Conservation (phyloP, 2,113 vertebrate species). For the Saccopteryx leptura region DNA sequence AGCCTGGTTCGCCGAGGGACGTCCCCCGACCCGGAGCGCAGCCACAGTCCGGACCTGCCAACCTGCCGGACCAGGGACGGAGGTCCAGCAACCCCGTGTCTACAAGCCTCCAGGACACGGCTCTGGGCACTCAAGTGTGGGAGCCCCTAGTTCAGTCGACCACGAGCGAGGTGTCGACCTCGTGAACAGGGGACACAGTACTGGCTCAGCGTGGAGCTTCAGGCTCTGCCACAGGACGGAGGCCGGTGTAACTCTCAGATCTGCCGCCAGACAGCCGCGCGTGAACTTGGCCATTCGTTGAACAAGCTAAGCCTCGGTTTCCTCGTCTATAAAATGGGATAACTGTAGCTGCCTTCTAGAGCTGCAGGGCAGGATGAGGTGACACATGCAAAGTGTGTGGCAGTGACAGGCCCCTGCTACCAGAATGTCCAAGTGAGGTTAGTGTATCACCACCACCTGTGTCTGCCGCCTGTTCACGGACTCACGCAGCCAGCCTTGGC, state of each 20-base stretch:
- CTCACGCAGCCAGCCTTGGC: background rate
- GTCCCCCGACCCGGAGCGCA: background rate
- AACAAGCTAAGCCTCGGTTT: background rate
- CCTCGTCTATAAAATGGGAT: background rate
- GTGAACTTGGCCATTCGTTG: background rate
- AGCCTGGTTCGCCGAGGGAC: background rate
- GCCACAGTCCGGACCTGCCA: background rate
- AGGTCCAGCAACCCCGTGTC: background rate
- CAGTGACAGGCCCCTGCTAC: background rate
- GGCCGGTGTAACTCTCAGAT: background rate
- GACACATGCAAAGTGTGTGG: fast-evolving
- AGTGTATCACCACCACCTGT: background rate
- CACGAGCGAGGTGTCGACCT: background rate
- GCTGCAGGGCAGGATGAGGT: fast-evolving
- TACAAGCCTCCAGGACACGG: too few species aligned
- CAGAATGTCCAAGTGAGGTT: fast-evolving
- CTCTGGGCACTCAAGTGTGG: background rate
- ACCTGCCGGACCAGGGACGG: background rate
- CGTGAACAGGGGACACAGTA: fast-evolving
- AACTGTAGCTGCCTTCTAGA: background rate
- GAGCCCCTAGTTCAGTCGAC: background rate
- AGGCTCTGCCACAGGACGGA: background rate
- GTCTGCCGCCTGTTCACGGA: background rate
- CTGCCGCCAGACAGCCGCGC: background rate
- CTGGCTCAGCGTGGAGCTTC: background rate